Percentiles rank a stretch among this genome's conserved stretches.
Evolutionary conservation across 2,888 invertebrate species (phyloP).

Genomic region (Perithous albicinctus): DNA sequence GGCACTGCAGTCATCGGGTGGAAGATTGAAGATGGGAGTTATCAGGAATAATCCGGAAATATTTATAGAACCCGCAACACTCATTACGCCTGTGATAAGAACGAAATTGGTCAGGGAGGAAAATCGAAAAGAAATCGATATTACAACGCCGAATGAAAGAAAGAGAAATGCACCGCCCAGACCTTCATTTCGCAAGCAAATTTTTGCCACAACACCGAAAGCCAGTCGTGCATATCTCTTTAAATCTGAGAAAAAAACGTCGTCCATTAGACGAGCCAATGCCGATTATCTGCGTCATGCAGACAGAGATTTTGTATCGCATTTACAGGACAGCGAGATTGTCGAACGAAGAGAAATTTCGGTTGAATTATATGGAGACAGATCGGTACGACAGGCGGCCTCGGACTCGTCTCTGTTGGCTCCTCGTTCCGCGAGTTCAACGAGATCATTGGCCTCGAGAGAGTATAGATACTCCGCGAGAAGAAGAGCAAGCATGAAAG

Average conservation of each 20-base stretch:
- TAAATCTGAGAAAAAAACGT: conserved; percentile 16
- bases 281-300: conserved; percentile 39
- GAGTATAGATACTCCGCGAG: background rate
- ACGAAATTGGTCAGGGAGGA: background rate
- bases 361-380: background rate
- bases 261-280: conserved; percentile 27
- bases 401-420: conserved; percentile 41
- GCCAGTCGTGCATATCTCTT: background rate
- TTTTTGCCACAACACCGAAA: conserved; percentile 25
- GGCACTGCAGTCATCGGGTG: conserved; percentile 29
- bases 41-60: conserved; percentile 54
- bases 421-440: background rate
- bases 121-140: conserved; percentile 29
- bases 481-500: conserved; percentile 45
- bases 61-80: conserved; percentile 59
- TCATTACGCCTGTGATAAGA: conserved; percentile 21
- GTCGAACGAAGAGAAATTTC: conserved; percentile 39
- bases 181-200: conserved; percentile 48
- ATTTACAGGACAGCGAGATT: conserved; percentile 30
- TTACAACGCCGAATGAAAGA: conserved; percentile 2
- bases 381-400: conserved; percentile 3
- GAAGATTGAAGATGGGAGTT: conserved; percentile 38
- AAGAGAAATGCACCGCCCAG: conserved; percentile 46
- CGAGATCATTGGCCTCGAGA: conserved; percentile 18
- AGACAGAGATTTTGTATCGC: conserved; percentile 36